Evolutionary conservation across 1,140 invertebrate genomes (phyloP).

Genomic region (Globodera ellingtonae): DNA sequence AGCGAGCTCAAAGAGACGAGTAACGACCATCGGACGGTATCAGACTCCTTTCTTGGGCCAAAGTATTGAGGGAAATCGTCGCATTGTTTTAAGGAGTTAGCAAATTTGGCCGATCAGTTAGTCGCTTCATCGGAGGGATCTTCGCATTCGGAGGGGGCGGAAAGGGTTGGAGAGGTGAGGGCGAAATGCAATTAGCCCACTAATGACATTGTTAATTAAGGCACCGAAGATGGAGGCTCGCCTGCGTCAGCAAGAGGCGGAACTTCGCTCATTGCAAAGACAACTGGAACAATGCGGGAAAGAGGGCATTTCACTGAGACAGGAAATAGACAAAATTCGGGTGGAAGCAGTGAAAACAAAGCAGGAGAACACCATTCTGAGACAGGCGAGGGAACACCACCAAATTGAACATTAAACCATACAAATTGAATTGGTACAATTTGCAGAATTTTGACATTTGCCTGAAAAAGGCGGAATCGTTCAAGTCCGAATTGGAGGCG

Average conservation of each 20-base stretch:
- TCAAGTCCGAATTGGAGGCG: slow-evolving; percentile 27
- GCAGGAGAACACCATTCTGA: slow-evolving; percentile 41
- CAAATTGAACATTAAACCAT: neutral
- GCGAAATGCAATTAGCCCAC: too few relatives aligned
- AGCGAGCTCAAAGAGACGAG: slow-evolving; percentile 40
- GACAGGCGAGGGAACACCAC: neutral
- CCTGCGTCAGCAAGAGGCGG: slow-evolving; percentile 31
- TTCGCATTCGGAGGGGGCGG: neutral
- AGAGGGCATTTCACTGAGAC: slow-evolving; percentile 16
- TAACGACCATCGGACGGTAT: slow-evolving; percentile 37
- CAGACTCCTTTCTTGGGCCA: slow-evolving; percentile 6
- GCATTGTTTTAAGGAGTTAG: slow-evolving; percentile 17
- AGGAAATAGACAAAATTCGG: slow-evolving; percentile 29
- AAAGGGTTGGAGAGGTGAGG: slow-evolving; percentile 6
- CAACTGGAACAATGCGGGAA: slow-evolving; percentile 40
- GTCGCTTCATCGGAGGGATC: neutral
- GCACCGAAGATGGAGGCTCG: slow-evolving; percentile 33
- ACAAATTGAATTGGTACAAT: neutral
- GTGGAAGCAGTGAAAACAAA: slow-evolving; percentile 11
- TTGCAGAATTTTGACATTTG: slow-evolving; percentile 40
- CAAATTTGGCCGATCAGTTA: slow-evolving; percentile 27
- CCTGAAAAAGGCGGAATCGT: slow-evolving; percentile 39
- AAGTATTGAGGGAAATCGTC: neutral
- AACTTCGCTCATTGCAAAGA: slow-evolving; percentile 34
- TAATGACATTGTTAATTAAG: slow-evolving; percentile 29